Evolutionary conservation across 2,113 vertebrate genomes (phyloP), one percentile per base, ranked within the genome.

Genomic region (Stictonetta naevosa): DNA sequence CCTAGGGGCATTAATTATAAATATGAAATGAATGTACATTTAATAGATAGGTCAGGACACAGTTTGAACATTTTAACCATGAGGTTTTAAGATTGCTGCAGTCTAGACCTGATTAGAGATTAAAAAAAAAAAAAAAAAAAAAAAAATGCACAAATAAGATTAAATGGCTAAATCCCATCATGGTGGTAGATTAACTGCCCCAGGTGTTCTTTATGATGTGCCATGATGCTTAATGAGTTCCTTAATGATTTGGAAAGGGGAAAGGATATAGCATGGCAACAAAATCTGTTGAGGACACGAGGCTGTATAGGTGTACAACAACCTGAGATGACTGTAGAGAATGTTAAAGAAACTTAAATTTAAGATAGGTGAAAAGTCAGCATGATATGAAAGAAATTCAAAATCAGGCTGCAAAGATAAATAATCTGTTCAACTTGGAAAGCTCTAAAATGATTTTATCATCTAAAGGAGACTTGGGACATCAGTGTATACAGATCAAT

Each of bases 231-330:
- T 93, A 94, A 86, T 84, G 83, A 93, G 86, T 95, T 86, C 44
- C 52, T 86, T 95, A 95, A 90, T 88, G 42, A 81, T 42, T 90
- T 86, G 56, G 42, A 96, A 93, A 92, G 40, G 83, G 73, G 59
- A 88, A 94, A 92, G n/a, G 21, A 86, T 62, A 86, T 62, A 63
- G 63, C 62, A 86, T 22, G 52, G 50, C 38, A 90, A 86, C 36
- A 48, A 92, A 74, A n/a, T 68, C 55, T 40, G 9, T 72, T 11
- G 13, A 82, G 38, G 25, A 34, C 7, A 42, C 46, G 33, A n/a
- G 80, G 52, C 33, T 90, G 22, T 63, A 50, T 23, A 74, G 8
- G 3, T 52, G 22, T 60, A 71, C 26, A 60, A 55, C 13, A 13
- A 74, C 55, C 36, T 50, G 40, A 86, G 33, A 71, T 40, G 29